phyloP scores from a whole-genome alignment of 2,113 vertebrate genomes.

The Passer domesticus region DNA sequence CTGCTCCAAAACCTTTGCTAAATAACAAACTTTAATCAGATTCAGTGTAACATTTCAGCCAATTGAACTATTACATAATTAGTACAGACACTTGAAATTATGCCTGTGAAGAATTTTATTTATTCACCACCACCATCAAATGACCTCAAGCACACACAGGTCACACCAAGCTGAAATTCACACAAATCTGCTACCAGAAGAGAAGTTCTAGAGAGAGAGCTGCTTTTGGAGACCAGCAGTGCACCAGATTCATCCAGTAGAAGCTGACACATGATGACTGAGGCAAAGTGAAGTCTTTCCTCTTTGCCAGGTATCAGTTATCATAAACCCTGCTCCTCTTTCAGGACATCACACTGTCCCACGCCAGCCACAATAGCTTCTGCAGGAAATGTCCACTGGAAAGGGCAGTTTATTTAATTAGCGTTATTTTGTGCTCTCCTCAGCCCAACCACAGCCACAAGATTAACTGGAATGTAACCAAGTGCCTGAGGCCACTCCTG shows the following conservation, averaged over 20 bases:
- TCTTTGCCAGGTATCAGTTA: background rate
- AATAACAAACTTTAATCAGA: background rate
- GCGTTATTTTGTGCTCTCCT: background rate
- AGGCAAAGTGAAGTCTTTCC: background rate
- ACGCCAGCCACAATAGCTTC: background rate
- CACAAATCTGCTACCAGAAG: background rate
- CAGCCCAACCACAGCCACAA: background rate
- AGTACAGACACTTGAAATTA: background rate
- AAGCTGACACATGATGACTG: rapidly evolving
- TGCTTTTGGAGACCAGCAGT: background rate
- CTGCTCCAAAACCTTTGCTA: background rate
- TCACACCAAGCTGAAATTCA: background rate
- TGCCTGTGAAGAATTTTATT: background rate
- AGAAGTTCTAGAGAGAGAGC: background rate
- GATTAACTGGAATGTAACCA: background rate
- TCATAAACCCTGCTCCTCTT: background rate
- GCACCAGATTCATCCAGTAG: background rate
- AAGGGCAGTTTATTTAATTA: background rate
- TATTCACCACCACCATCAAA: background rate
- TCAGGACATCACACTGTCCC: background rate
- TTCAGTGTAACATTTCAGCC: background rate
- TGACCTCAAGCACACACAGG: background rate
- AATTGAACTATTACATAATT: background rate
- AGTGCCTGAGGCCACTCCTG: background rate
- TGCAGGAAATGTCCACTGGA: background rate